Evolutionary conservation across 2,797 vertebrate species (phyloP).

Genomic region (Myotis daubentonii): DNA sequence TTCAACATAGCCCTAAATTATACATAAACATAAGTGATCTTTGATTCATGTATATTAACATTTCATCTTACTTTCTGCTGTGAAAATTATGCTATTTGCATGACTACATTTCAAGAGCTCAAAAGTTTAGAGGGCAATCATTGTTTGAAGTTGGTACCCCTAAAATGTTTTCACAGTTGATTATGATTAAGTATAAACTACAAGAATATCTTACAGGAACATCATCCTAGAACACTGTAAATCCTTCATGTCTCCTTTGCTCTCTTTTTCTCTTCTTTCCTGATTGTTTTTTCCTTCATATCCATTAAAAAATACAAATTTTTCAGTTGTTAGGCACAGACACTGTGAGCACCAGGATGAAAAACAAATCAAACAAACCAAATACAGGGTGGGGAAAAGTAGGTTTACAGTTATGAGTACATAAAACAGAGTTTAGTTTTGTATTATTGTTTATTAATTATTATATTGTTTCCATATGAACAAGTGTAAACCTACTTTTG

Average conservation of each 20-base stretch:
- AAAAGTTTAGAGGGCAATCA: background rate
- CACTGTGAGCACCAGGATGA: background rate
- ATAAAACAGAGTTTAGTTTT: background rate
- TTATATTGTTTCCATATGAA: background rate
- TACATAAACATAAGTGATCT: background rate
- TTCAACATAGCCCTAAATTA: background rate
- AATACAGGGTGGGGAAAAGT: background rate
- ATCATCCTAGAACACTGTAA: background rate
- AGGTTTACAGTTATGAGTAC: background rate
- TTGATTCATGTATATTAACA: background rate
- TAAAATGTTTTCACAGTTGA: background rate
- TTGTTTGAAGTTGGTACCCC: background rate
- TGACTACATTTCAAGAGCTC: background rate
- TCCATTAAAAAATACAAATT: background rate
- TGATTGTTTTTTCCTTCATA: background rate
- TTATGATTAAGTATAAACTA: background rate
- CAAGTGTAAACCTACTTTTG: background rate
- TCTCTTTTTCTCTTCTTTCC: background rate
- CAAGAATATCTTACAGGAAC: background rate
- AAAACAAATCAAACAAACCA: background rate
- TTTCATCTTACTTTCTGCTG: background rate
- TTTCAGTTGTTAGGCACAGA: background rate
- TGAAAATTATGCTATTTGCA: background rate
- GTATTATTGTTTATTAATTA: background rate
- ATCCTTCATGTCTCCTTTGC: background rate